Evolutionary conservation across 2,888 invertebrate genomes (phyloP).

Genomic region (Drosophila meridiana): DNA sequence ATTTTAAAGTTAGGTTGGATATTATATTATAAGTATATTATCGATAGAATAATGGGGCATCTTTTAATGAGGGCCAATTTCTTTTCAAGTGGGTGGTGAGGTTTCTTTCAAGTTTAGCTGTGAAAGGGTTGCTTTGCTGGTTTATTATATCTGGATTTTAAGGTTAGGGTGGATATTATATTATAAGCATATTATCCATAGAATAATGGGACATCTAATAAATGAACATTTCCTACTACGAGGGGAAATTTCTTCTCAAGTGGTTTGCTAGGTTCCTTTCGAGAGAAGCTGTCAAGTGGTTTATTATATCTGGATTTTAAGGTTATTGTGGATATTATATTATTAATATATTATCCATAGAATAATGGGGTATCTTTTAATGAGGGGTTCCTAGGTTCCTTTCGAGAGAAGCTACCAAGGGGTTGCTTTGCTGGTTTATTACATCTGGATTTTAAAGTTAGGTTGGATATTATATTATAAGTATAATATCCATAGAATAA

Average conservation of each 20-base stretch:
- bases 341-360: not conserved
- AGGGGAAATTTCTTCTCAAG: too few relatives aligned
- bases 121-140: too few relatives aligned
- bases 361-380: too few relatives aligned
- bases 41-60: too few relatives aligned
- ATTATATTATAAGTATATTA: not conserved
- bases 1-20: not conserved
- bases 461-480: not conserved
- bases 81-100: too few relatives aligned
- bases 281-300: not conserved
- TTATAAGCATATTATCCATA: not conserved
- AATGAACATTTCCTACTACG: too few relatives aligned
- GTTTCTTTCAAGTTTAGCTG: too few relatives aligned
- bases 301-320: not conserved
- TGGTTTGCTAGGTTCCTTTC: slow-evolving; percentile 25
- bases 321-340: not conserved
- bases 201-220: too few relatives aligned
- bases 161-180: not conserved
- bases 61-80: too few relatives aligned
- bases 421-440: slow-evolving; percentile 2
- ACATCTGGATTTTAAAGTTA: not conserved
- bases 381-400: slow-evolving; percentile 34
- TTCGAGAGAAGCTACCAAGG: not conserved
- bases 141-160: not conserved
- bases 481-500: not conserved